Conservation (phyloP, 1,140 invertebrate species). For the Drosophila pectinifera region DNA sequence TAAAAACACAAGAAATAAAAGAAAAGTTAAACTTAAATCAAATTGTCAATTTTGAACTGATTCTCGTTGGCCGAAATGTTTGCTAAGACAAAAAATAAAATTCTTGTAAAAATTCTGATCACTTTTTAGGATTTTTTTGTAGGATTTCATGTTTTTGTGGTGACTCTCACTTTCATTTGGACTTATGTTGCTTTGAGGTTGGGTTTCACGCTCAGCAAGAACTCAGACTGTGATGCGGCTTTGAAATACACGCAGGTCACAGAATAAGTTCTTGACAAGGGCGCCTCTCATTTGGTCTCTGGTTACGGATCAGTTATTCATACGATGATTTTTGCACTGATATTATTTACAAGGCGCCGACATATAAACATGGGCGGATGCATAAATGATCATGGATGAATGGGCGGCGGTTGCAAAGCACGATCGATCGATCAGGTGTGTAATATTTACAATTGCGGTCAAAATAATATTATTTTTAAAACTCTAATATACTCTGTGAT, state of each 20-base stretch:
- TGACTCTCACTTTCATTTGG: slow-evolving; percentile 4
- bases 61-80: slow-evolving; percentile 85
- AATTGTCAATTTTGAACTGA: slow-evolving; percentile 83
- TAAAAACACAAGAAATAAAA: slow-evolving; percentile 8
- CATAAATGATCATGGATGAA: slow-evolving; percentile 20
- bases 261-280: slow-evolving; percentile 91
- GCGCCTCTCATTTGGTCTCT: slow-evolving; percentile 66
- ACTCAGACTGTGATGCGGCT: slow-evolving; percentile 96
- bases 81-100: slow-evolving; percentile 14
- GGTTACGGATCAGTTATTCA: background rate
- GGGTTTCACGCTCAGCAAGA: slow-evolving; percentile 89
- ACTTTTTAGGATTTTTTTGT: slow-evolving; percentile 1
- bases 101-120: background rate
- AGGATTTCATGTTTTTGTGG: background rate
- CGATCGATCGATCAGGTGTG: slow-evolving; percentile 1
- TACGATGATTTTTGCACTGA: background rate
- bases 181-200: slow-evolving; percentile 55
- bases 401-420: slow-evolving; percentile 13
- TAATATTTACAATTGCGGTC: slow-evolving; percentile 4
- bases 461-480: slow-evolving; percentile 3
- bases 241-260: slow-evolving; percentile 89
- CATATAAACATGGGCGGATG: slow-evolving; percentile 1
- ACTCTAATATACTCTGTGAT: no score
- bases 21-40: slow-evolving; percentile 25
- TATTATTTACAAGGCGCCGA: slow-evolving; percentile 46